Conservation (phyloP, 2,888 invertebrate species). For the Rhingia rostrata region DNA sequence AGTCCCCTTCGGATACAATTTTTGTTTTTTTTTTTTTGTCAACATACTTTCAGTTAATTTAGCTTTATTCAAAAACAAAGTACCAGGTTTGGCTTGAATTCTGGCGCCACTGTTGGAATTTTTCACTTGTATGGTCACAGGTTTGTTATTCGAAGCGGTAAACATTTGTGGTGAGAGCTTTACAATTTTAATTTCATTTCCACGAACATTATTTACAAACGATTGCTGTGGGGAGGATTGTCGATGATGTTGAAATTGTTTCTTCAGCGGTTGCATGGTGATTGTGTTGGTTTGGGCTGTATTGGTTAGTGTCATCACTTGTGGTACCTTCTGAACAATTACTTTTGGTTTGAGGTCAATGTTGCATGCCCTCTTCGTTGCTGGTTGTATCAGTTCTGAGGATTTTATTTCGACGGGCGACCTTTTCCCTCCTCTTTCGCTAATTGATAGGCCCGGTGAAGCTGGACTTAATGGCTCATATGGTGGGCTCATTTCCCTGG, state of each 20-base stretch:
- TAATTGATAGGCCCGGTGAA: conserved; percentile 73
- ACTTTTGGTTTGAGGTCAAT: conserved; percentile 73
- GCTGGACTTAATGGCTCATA: conserved; percentile 76
- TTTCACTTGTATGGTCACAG: conserved; percentile 76
- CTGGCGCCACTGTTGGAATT: conserved; percentile 73
- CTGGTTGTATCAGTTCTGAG: conserved; percentile 24
- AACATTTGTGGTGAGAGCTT: conserved; percentile 75
- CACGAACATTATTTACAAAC: conserved; percentile 30
- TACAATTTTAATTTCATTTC: conserved; percentile 75
- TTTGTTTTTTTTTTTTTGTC: no score
- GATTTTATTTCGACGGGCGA: conserved; percentile 43
- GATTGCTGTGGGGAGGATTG: conserved; percentile 27
- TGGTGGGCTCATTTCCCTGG: conserved; percentile 76
- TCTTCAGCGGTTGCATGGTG: conserved; percentile 25
- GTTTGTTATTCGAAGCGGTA: conserved; percentile 71
- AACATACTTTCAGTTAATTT: conserved; percentile 73
- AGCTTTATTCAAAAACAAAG: conserved; percentile 75
- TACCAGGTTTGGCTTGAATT: conserved; percentile 75
- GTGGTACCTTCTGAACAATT: conserved; percentile 76
- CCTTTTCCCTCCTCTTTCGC: conserved; percentile 72
- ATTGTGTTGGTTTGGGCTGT: conserved; percentile 35
- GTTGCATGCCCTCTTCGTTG: conserved; percentile 18
- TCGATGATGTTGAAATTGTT: conserved; percentile 20
- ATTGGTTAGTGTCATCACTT: conserved; percentile 72
- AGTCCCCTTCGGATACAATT: no score